These are phyloP conservation scores for Numida meleagris DNA, from an alignment of 2,113 vertebrate species.

Conservation along the genomic window DNA sequence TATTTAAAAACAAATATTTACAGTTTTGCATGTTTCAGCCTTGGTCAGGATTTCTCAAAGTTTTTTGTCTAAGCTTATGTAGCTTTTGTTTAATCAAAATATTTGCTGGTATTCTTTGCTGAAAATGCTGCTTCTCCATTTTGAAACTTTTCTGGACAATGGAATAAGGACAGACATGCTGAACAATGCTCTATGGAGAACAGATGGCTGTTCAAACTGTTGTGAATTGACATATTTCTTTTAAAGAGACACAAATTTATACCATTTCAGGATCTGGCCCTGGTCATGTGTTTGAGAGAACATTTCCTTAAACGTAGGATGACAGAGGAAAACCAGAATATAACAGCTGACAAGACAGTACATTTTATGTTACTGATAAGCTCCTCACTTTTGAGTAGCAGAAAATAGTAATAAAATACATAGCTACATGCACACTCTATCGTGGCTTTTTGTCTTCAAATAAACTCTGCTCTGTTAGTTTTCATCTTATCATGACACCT, in stretches of 20 bases:
- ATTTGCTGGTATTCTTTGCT: not conserved
- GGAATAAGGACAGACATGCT: not conserved
- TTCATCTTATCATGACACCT: not conserved
- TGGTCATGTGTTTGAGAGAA: not conserved
- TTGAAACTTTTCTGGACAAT: not conserved
- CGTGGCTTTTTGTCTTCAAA: not conserved
- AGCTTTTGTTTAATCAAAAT: not conserved
- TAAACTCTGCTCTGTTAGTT: not conserved
- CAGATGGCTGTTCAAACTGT: not conserved
- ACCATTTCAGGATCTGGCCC: not conserved
- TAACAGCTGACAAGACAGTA: not conserved
- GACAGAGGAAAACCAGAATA: not conserved
- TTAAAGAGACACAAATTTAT: not conserved
- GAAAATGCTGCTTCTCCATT: not conserved
- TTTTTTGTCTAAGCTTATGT: not conserved
- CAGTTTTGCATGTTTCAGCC: not conserved
- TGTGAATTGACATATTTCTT: not conserved
- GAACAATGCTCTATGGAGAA: not conserved
- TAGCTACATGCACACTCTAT: not conserved
- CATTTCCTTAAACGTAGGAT: not conserved
- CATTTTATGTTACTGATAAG: not conserved
- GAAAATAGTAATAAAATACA: not conserved
- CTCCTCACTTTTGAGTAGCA: not conserved
- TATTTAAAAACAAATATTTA: not conserved
- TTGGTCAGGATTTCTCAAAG: not conserved